Evolutionary conservation across 2,888 invertebrate species (phyloP).

Genomic region (Melanostoma scalare): DNA sequence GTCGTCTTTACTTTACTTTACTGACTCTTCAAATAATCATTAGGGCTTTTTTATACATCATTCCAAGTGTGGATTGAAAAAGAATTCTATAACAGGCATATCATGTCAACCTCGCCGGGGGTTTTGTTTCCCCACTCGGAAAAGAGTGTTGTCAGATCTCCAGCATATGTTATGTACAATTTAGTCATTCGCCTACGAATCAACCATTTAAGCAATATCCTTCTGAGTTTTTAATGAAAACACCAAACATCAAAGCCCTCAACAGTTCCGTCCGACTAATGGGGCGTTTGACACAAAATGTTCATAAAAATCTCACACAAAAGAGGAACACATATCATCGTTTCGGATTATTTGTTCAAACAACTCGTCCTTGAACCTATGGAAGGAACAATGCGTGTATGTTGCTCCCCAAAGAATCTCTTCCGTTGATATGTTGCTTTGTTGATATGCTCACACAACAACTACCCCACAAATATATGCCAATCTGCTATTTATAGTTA

Average conservation of each 20-base stretch:
- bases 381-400: conserved; percentile 14
- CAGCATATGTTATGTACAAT: too few relatives aligned
- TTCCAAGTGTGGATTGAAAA: too few relatives aligned
- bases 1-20: too few relatives aligned
- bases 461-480: conserved; percentile 17
- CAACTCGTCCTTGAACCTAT: conserved; percentile 31
- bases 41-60: too few relatives aligned
- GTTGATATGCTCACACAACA: conserved; percentile 1
- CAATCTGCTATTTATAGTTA: conserved; percentile 51
- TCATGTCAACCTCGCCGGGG: too few relatives aligned
- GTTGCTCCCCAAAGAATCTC: not conserved
- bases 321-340: not conserved
- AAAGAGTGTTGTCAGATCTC: too few relatives aligned
- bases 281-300: conserved; percentile 27
- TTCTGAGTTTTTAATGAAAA: conserved; percentile 10
- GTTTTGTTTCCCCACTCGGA: too few relatives aligned
- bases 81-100: too few relatives aligned
- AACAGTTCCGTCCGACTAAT: conserved; percentile 18
- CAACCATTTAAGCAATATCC: not conserved
- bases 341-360: conserved; percentile 20
- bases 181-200: too few relatives aligned
- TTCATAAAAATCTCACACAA: conserved; percentile 34
- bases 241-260: conserved; percentile 19
- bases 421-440: not conserved
- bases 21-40: too few relatives aligned